These are phyloP conservation scores for Xenentodon cancila DNA, from an alignment of 2,797 vertebrate genomes.

Conservation along the genomic window DNA sequence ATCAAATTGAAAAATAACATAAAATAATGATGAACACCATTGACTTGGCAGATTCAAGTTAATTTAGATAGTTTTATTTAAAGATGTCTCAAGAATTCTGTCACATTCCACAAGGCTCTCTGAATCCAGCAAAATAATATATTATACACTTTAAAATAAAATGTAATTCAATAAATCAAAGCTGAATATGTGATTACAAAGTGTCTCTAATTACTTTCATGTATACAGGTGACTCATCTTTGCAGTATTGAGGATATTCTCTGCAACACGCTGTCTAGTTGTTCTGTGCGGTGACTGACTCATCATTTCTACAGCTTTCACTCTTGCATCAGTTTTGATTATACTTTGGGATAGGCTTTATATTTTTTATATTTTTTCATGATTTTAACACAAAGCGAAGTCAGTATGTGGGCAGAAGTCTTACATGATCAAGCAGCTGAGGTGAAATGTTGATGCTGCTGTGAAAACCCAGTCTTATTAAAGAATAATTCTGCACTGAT, in stretches of 20 bases:
- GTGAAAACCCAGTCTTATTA: no score
- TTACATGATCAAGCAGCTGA: neutral
- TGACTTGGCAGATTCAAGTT: no score
- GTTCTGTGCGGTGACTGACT: slow-evolving; percentile 10
- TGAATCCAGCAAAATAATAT: slow-evolving; percentile 22
- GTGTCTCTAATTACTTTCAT: slow-evolving; percentile 37
- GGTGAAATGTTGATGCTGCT: neutral
- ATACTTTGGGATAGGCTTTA: slow-evolving; percentile 3
- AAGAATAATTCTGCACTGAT: slow-evolving; percentile 5
- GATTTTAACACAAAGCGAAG: neutral
- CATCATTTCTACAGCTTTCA: slow-evolving; percentile 14
- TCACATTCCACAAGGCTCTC: slow-evolving; percentile 23
- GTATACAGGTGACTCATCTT: no score
- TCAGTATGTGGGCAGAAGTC: neutral
- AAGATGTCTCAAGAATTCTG: slow-evolving; percentile 4
- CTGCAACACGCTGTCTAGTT: slow-evolving; percentile 48
- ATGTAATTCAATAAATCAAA: slow-evolving; percentile 33
- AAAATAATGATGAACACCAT: no score
- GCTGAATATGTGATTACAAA: slow-evolving; percentile 8
- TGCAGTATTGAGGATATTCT: neutral
- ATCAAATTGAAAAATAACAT: no score
- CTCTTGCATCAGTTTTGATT: slow-evolving; percentile 13
- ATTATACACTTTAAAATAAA: slow-evolving; percentile 16
- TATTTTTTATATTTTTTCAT: no score
- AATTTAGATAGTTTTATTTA: no score